These are phyloP conservation scores for Mus spicilegus DNA, from an alignment of 2,113 vertebrate genomes.

Conservation along the genomic window DNA sequence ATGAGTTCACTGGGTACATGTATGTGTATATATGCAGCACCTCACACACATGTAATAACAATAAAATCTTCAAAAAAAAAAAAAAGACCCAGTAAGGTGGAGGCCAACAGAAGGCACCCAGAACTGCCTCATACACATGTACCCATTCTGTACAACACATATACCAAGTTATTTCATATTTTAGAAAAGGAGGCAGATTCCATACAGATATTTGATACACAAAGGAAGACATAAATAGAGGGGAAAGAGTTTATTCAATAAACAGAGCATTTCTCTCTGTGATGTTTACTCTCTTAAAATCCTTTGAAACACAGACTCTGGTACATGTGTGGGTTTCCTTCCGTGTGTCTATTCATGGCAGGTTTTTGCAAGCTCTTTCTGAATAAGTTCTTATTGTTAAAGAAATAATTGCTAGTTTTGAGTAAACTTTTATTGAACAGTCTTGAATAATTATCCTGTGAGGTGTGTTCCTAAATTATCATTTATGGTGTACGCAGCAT, in stretches of 20 bases:
- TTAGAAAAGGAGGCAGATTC: not conserved
- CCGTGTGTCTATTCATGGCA: conserved; percentile 33
- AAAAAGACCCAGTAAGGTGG: too few species aligned
- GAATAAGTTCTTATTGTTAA: conserved; percentile 68
- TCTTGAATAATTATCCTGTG: conserved; percentile 75
- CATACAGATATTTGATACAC: not conserved
- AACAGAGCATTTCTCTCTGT: not conserved
- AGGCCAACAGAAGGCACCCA: not conserved
- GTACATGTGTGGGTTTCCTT: not conserved
- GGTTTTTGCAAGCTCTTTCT: conserved; percentile 62
- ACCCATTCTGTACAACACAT: not conserved
- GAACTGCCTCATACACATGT: too few species aligned
- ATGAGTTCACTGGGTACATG: too few species aligned
- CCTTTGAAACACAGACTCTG: not conserved
- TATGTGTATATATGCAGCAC: not conserved
- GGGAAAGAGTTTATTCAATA: conserved; percentile 22
- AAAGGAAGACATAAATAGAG: not conserved
- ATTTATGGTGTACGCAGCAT: conserved; percentile 33
- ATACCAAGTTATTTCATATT: not conserved
- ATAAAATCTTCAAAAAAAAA: not conserved
- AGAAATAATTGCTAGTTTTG: conserved; percentile 73
- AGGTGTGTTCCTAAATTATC: conserved; percentile 73
- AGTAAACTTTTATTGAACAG: conserved; percentile 67
- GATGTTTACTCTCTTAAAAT: conserved; percentile 29
- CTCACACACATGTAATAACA: not conserved